A percentile compares a stretch with the other conserved stretches of the same genome.
These are phyloP conservation scores for Laticauda laticaudata DNA, from an alignment of 2,113 vertebrate genomes.

Conservation along the genomic window DNA sequence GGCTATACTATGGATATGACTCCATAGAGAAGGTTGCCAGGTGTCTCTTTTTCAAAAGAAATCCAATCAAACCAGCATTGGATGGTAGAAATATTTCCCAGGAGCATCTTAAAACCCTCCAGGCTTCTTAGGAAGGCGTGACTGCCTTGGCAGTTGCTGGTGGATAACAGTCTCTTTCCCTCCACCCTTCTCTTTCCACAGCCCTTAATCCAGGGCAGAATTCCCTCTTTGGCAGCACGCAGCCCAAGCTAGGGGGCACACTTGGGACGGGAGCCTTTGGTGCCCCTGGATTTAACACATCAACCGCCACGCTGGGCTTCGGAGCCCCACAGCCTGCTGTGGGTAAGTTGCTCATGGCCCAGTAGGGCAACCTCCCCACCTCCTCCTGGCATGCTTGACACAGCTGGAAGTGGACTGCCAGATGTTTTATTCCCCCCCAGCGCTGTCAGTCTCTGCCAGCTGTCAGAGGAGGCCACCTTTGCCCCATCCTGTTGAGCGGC, in stretches of 20 bases:
- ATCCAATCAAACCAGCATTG: fast-evolving
- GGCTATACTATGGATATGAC: neutral
- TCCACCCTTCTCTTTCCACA: constrained; percentile 31
- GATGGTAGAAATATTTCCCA: no score
- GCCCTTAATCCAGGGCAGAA: constrained; percentile 83
- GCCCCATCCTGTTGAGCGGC: fast-evolving
- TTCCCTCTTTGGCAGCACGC: constrained; percentile 87
- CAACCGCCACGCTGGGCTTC: constrained; percentile 79
- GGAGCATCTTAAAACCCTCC: neutral
- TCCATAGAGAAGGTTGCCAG: neutral
- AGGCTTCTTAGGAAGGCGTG: fast-evolving
- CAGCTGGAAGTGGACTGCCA: neutral
- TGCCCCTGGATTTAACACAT: constrained; percentile 79
- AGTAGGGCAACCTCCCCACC: neutral
- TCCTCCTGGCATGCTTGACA: neutral
- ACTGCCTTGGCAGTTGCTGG: neutral
- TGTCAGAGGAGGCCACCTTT: neutral
- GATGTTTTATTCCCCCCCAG: neutral
- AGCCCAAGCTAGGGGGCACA: constrained; percentile 83
- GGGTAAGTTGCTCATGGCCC: constrained; percentile 70
- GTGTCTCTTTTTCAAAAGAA: neutral
- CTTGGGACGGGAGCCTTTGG: constrained; percentile 87
- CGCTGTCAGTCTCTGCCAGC: neutral
- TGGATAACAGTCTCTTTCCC: neutral
- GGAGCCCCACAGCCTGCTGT: constrained; percentile 87